Percentiles rank a stretch among this genome's conserved stretches.
phyloP scores from a whole-genome alignment of 2,797 vertebrate species.

The Gephyroberyx darwinii region DNA sequence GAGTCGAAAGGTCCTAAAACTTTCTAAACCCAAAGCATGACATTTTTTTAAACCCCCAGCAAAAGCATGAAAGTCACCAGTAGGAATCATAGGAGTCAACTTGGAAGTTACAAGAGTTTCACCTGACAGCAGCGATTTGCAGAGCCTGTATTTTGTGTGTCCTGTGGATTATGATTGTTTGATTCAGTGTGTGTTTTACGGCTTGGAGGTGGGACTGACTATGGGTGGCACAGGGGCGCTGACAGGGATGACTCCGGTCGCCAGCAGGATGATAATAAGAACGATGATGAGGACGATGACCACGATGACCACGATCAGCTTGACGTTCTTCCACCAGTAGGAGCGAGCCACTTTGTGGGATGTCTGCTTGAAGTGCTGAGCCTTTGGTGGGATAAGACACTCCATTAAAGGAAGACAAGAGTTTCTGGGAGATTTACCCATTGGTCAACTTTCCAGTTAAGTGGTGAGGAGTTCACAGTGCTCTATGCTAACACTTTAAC shows the following conservation, averaged over 20 bases:
- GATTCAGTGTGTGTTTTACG: slow-evolving; percentile 45
- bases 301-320: slow-evolving; percentile 87
- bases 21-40: slow-evolving; percentile 33
- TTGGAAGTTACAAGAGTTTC: slow-evolving; percentile 27
- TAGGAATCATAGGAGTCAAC: slow-evolving; percentile 20
- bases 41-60: neutral
- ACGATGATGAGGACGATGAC: slow-evolving; percentile 85
- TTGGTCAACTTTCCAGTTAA: no score
- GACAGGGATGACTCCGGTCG: slow-evolving; percentile 85
- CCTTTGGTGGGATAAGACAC: slow-evolving; percentile 69
- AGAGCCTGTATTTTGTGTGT: slow-evolving; percentile 37
- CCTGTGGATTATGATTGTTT: slow-evolving; percentile 37
- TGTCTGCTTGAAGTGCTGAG: slow-evolving; percentile 92
- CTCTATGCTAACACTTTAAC: no score
- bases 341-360: slow-evolving; percentile 90
- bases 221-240: slow-evolving; percentile 12
- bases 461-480: no score
- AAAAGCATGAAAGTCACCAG: slow-evolving; percentile 7
- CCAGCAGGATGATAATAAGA: slow-evolving; percentile 88
- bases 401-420: neutral
- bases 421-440: no score
- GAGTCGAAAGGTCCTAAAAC: slow-evolving; percentile 15
- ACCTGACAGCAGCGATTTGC: slow-evolving; percentile 35
- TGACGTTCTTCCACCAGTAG: slow-evolving; percentile 95
- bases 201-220: neutral